Conservation (phyloP, 2,113 vertebrate genomes). For the Neodon shergylaensis region DNA sequence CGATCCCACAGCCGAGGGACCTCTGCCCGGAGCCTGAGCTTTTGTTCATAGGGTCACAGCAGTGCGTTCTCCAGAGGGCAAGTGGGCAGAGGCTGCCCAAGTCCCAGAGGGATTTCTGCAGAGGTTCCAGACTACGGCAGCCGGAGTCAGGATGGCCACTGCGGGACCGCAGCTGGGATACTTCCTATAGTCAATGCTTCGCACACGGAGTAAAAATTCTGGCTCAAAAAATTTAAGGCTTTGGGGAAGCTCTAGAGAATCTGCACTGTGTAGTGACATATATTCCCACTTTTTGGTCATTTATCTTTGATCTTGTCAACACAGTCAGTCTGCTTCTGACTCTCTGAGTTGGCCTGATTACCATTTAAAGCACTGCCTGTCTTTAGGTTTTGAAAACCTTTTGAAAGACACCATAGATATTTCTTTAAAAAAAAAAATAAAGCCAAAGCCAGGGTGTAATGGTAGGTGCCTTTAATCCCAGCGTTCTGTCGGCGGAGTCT, state of each 20-base stretch:
- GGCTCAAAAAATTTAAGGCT: neutral
- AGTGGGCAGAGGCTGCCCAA: neutral
- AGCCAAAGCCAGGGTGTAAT: neutral
- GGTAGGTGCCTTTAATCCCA: neutral
- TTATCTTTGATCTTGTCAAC: slow-evolving; percentile 82
- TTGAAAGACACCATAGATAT: slow-evolving; percentile 82
- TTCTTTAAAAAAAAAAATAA: slow-evolving; percentile 53
- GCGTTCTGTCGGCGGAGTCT: neutral
- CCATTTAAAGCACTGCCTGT: slow-evolving; percentile 74
- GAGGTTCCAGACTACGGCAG: neutral
- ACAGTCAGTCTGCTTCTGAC: slow-evolving; percentile 86
- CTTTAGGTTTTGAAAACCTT: slow-evolving; percentile 81
- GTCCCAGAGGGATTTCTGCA: neutral
- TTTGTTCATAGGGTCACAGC: neutral
- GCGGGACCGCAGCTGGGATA: neutral
- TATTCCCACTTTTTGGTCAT: slow-evolving; percentile 83
- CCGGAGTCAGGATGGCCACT: neutral
- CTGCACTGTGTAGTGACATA: slow-evolving; percentile 86
- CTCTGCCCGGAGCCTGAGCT: neutral
- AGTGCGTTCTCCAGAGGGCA: neutral
- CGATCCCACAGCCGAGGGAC: neutral
- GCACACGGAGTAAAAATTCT: neutral
- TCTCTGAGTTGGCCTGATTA: slow-evolving; percentile 72
- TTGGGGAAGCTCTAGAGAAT: slow-evolving; percentile 90
- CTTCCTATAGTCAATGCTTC: neutral